These are phyloP conservation scores for Lysandra coridon DNA, from an alignment of 2,888 invertebrate species.

Conservation along the genomic window DNA sequence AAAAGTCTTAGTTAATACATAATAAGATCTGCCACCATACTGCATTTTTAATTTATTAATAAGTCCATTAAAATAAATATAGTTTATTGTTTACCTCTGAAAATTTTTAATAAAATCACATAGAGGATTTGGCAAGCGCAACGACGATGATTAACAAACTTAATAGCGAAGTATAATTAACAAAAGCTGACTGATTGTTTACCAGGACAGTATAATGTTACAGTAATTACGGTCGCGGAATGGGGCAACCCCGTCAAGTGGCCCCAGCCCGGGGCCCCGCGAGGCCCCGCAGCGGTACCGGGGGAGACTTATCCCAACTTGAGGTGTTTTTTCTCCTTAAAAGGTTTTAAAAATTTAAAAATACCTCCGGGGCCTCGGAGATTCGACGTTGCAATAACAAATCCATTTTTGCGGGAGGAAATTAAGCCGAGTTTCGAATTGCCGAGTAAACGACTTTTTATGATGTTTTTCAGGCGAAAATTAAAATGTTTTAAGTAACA, in stretches of 20 bases:
- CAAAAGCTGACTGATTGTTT: not conserved
- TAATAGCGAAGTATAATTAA: not conserved
- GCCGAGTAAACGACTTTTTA: not conserved
- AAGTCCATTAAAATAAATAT: no score
- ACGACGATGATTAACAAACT: not conserved
- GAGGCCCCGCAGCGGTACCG: slow-evolving; percentile 43
- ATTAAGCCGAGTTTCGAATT: slow-evolving; percentile 10
- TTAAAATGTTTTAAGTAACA: not conserved
- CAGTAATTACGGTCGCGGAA: slow-evolving; percentile 1
- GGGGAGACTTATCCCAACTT: slow-evolving; percentile 65
- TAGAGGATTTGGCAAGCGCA: no score
- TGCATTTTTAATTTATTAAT: no score
- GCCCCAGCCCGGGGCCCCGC: slow-evolving; percentile 24
- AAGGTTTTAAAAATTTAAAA: slow-evolving; percentile 54
- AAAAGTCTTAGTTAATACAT: no score
- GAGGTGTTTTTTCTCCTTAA: slow-evolving; percentile 56
- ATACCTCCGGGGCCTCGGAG: slow-evolving; percentile 54
- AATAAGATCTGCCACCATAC: no score
- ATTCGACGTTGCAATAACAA: slow-evolving; percentile 47
- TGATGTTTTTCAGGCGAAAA: not conserved
- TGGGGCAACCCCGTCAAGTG: not conserved
- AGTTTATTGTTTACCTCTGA: no score
- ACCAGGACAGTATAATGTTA: not conserved
- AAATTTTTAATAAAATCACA: no score
- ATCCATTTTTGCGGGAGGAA: slow-evolving; percentile 32